Base-by-base conservation (phyloP, 92 coral and sea anemone genomes). In the Palythoa grandis region DNA sequence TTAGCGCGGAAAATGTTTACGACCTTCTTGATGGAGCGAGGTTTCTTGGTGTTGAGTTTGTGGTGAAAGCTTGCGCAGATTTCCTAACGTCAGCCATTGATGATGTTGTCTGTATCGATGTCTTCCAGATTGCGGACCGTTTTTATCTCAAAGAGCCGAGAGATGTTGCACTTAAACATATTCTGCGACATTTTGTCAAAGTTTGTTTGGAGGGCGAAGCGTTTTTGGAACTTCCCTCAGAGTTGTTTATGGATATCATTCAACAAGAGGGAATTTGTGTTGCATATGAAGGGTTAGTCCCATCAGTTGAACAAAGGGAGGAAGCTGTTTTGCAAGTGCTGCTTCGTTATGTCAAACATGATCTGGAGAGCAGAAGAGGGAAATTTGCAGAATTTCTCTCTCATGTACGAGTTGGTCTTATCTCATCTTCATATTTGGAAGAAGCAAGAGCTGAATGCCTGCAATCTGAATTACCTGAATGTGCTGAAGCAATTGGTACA, bases 21-120 rank as follows among this genome's bases (percentile, higher is more conserved):
- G 89, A 91, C 53, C 86, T 96, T 48, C 91, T 96, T 11, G 93
- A 90, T 8, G 96, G 93, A 52, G 93, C 98, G 8, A 91, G 93
- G 52, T 96, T 90, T 72, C 79, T 96, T 75, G 92, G 92, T 11
- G 85, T 94, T 16, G 92, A 92, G 67, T 93, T 88, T 65, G 93
- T 94, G 0, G 90, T 88, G 74, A 87, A 92, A 52, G 87, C 94
- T 6, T 94, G 98, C 52, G 86, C 88, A 66, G 87, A 92, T 23
- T 94, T 86, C 73, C 74, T 96, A 65, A 89, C 88, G 69, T 12
- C 40, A 20, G 61, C 89, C 11, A 73, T 90, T 25, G 86, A 86
- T 54, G 92, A 91, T 11, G 72, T 79, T 16, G 92, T 86, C 29
- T 90, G 92, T 17, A 12, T 88, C 12, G 87, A 88, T 54, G 88